phyloP scores from a whole-genome alignment of 2,888 invertebrate species.

The Melangyna quadrimaculata region DNA sequence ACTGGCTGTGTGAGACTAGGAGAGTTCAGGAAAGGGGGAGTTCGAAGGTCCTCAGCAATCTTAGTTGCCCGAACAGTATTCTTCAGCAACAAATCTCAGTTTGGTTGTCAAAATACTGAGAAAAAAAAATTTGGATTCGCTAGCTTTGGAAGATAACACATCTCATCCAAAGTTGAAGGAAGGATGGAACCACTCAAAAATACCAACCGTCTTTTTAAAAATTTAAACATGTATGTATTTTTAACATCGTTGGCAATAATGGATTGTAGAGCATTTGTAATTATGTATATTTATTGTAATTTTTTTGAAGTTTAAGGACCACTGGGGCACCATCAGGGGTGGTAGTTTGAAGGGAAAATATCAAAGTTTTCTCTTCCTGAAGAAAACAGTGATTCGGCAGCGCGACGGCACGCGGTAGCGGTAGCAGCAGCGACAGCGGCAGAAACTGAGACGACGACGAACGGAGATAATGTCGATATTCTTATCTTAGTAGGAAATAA shows the following conservation, averaged over 20 bases:
- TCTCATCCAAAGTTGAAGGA: too few species aligned
- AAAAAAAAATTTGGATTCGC: too few species aligned
- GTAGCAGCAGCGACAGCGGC: not conserved
- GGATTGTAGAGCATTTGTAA: not conserved
- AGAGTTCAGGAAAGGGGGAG: too few species aligned
- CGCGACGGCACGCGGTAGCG: too few species aligned
- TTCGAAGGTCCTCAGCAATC: too few species aligned
- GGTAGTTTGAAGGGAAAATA: slow-evolving; percentile 18
- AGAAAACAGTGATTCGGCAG: slow-evolving; percentile 54
- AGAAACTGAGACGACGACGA: not conserved
- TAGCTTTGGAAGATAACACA: too few species aligned
- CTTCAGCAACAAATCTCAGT: too few species aligned
- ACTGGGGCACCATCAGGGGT: not conserved
- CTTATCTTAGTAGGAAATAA: slow-evolving; percentile 72
- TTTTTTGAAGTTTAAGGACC: slow-evolving; percentile 7
- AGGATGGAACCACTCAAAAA: too few species aligned
- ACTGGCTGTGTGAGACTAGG: too few species aligned
- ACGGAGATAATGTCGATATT: slow-evolving; percentile 66
- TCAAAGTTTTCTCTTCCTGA: slow-evolving; percentile 71
- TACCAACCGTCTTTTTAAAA: too few species aligned
- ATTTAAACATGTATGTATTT: not conserved
- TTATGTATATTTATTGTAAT: slow-evolving; percentile 7
- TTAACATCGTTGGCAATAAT: slow-evolving; percentile 7
- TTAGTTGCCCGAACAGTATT: too few species aligned
- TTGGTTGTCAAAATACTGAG: too few species aligned